Evolutionary conservation across 2,888 invertebrate genomes (phyloP), one percentile per base, ranked within the genome.

Genomic region (Sesia apiformis): DNA sequence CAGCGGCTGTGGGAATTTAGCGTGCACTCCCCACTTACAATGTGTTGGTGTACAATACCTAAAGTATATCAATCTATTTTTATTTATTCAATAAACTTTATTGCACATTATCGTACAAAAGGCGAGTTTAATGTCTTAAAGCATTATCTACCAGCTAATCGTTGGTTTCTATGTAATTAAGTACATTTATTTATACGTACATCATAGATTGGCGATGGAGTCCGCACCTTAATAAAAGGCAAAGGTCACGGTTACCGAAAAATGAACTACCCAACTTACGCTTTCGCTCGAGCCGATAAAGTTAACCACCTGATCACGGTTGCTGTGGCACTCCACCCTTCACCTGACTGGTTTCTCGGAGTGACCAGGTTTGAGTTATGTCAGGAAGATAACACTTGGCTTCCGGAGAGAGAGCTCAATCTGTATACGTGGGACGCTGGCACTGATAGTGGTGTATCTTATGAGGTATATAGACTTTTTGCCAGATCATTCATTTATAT

Each of bases 291-390:
- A 6, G 76, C 74, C 0, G 81, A 88, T 50, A 82, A 78, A 60
- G 66, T 62, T 0, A 74, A 86, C 56, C 88, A 88, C 49, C 61
- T 88, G 0, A 62, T 88, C 49, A 78, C 84, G 0, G 79, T 77
- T 3, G 83, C 73, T 0, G 68, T 86, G 2, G 84, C 73, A 0
- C 39, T 88, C 1, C 66, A 72, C 53, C 88, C 88, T 0, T 86
- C 98, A 3, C 99, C 99, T 0, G 99, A 99, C 81, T 99, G 99
- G 99, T 95, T 98, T 55, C 94, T 98, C 3, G 99, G 99, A 2
- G 93, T 98, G 0, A 96, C 93, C 50, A 94, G 95, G 1, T 88
- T 98, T 54, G 96, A 99, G 75, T 88, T 99, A 4, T 99, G 99
- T 66, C 91, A 94, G 54, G 81, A 90, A 46, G 96, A 98, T 74